phyloP scores from a whole-genome alignment of 92 coral and sea anemone genomes.

The Palythoa grandis region DNA sequence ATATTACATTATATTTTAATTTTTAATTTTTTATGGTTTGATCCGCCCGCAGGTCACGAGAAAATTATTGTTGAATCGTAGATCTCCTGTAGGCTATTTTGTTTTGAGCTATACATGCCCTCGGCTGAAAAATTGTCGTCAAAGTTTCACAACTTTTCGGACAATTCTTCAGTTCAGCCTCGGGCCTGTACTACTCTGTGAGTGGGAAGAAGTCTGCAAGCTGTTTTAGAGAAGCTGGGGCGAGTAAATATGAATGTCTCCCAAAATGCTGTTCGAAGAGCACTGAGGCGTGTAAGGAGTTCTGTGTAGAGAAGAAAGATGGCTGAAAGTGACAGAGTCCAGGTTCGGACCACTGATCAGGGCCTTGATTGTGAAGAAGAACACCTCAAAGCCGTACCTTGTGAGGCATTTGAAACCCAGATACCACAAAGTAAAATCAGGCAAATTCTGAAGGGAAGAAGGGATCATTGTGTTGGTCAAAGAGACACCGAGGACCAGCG shows the following conservation, averaged over 20 bases:
- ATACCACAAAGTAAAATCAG: slow-evolving; percentile 35
- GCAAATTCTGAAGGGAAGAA: slow-evolving; percentile 4
- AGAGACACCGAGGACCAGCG: slow-evolving; percentile 36
- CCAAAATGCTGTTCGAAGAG: slow-evolving; percentile 53
- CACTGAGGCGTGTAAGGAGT: slow-evolving; percentile 56
- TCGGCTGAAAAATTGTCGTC: too few relatives aligned
- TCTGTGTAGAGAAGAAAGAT: slow-evolving; percentile 84
- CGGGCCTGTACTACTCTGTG: too few relatives aligned
- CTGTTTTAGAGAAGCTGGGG: too few relatives aligned
- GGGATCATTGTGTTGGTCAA: background rate
- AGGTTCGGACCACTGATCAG: slow-evolving; percentile 41
- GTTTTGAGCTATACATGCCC: too few relatives aligned
- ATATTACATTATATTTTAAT: too few relatives aligned
- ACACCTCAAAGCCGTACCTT: slow-evolving; percentile 49
- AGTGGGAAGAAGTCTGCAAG: too few relatives aligned
- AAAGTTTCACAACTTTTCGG: too few relatives aligned
- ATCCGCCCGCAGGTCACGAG: too few relatives aligned
- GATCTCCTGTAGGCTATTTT: too few relatives aligned
- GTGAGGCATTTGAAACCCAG: slow-evolving; percentile 37
- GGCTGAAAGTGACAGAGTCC: slow-evolving; percentile 67
- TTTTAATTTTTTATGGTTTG: too few relatives aligned
- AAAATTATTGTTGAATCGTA: too few relatives aligned
- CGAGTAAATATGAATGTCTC: background rate
- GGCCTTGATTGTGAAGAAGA: slow-evolving; percentile 56
- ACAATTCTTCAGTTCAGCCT: too few relatives aligned